phyloP scores from a whole-genome alignment of 2,113 vertebrate species.

The Eptesicus fuscus region DNA sequence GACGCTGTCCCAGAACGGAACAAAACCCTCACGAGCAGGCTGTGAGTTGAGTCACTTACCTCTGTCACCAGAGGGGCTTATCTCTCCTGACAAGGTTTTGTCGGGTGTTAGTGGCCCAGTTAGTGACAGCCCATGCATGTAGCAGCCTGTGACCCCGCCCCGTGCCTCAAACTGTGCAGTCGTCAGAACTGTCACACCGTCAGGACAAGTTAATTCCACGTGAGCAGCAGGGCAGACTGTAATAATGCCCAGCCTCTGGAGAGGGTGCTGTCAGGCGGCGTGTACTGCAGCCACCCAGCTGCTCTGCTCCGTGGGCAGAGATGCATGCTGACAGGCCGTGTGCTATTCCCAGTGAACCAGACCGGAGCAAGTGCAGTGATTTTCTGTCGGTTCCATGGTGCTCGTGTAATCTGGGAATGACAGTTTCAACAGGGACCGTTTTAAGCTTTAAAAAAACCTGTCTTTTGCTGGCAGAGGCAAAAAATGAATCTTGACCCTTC shows the following conservation, averaged over 20 bases:
- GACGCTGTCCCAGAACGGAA: conserved; percentile 80
- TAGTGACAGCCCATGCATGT: conserved; percentile 80
- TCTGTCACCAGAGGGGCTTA: conserved; percentile 78
- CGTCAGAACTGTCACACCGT: conserved; percentile 82
- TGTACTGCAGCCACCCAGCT: conserved; percentile 8
- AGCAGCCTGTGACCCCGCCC: conserved; percentile 77
- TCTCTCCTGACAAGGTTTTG: conserved; percentile 82
- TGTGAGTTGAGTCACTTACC: conserved; percentile 67
- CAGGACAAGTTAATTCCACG: conserved; percentile 85
- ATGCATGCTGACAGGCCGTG: conserved; percentile 69
- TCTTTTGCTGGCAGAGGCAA: not conserved
- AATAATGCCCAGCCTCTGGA: conserved; percentile 82
- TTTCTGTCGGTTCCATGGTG: conserved; percentile 36
- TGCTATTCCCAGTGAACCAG: conserved; percentile 10
- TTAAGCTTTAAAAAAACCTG: not conserved
- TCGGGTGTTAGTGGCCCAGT: conserved; percentile 73
- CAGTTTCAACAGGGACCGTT: not conserved
- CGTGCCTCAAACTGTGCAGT: conserved; percentile 65
- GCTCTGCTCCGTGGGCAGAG: conserved; percentile 19
- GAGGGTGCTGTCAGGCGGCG: conserved; percentile 79
- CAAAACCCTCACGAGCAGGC: conserved; percentile 71
- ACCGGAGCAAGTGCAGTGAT: conserved; percentile 46
- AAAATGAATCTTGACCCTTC: not conserved
- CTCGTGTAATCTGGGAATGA: not conserved
- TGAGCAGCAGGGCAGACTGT: conserved; percentile 71